Percentiles rank a stretch among this genome's conserved stretches.
These are phyloP conservation scores for Ciconia stormi DNA, from an alignment of 2,113 vertebrate species.

Conservation along the genomic window DNA sequence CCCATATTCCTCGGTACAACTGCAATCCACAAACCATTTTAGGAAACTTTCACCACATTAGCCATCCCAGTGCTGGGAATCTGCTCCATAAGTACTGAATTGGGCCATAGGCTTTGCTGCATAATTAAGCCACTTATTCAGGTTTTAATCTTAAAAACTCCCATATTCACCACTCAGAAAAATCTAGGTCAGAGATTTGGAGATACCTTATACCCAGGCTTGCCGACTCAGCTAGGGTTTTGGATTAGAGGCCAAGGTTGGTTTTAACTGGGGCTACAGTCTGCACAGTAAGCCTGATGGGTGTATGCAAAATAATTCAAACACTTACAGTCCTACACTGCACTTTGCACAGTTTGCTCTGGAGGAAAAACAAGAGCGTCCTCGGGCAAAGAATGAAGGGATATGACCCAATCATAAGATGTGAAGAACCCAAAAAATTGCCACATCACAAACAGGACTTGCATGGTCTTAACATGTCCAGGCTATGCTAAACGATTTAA, in stretches of 20 bases:
- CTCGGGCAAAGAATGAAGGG: background rate
- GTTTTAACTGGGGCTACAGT: background rate
- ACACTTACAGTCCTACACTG: background rate
- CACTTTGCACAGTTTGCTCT: background rate
- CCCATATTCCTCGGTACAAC: background rate
- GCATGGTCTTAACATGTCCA: accelerated
- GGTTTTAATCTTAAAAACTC: background rate
- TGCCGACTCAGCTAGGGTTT: background rate
- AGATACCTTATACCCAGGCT: background rate
- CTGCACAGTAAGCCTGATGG: background rate
- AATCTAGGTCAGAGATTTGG: conserved; percentile 4
- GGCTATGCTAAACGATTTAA: background rate
- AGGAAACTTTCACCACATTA: background rate
- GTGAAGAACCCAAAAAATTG: background rate
- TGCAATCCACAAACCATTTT: background rate
- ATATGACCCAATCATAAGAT: background rate
- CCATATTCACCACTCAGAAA: background rate
- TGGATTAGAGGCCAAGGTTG: background rate
- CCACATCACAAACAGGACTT: background rate
- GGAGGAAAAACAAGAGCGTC: background rate
- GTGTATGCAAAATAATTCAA: background rate
- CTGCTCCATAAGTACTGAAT: background rate
- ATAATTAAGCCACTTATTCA: background rate
- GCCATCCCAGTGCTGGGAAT: background rate
- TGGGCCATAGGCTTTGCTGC: background rate